phyloP scores from a whole-genome alignment of 2,113 vertebrate genomes.

The Oenanthe melanoleuca region DNA sequence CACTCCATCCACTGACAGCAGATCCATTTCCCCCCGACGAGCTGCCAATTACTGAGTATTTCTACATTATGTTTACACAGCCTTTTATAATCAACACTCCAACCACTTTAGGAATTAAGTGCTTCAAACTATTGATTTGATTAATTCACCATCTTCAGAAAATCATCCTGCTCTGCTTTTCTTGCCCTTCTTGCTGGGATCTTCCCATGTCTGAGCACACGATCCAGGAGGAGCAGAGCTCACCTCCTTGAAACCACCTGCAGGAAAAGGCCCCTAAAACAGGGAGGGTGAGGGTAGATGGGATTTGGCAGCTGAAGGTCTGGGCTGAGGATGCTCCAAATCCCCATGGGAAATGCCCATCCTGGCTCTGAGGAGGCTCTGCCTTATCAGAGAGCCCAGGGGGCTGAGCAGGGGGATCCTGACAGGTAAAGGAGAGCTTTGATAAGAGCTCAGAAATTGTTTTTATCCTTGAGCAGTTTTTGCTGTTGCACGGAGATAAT shows the following conservation, averaged over 20 bases:
- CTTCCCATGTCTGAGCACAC: not conserved
- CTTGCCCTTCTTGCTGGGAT: not conserved
- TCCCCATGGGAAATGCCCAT: rapidly evolving
- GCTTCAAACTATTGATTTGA: slow-evolving; percentile 11
- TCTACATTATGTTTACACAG: slow-evolving; percentile 2
- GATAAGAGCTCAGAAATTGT: not conserved
- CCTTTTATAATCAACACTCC: slow-evolving; percentile 12
- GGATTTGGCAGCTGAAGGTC: not conserved
- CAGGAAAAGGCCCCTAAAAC: not conserved
- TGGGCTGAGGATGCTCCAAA: not conserved
- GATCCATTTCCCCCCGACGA: not conserved
- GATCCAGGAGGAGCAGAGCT: not conserved
- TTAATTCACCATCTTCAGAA: not conserved
- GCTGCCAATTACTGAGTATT: not conserved
- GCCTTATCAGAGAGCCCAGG: not conserved
- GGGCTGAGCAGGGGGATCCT: not conserved
- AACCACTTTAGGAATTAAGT: slow-evolving; percentile 30
- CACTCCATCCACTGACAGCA: not conserved
- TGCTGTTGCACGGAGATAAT: not conserved
- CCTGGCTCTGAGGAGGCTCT: not conserved
- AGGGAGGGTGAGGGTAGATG: rapidly evolving
- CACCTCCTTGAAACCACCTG: not conserved
- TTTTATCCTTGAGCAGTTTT: not conserved
- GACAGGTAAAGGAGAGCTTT: not conserved
- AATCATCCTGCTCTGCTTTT: not conserved